Conservation (phyloP, 2,113 vertebrate genomes). For the Climacteris rufus region DNA sequence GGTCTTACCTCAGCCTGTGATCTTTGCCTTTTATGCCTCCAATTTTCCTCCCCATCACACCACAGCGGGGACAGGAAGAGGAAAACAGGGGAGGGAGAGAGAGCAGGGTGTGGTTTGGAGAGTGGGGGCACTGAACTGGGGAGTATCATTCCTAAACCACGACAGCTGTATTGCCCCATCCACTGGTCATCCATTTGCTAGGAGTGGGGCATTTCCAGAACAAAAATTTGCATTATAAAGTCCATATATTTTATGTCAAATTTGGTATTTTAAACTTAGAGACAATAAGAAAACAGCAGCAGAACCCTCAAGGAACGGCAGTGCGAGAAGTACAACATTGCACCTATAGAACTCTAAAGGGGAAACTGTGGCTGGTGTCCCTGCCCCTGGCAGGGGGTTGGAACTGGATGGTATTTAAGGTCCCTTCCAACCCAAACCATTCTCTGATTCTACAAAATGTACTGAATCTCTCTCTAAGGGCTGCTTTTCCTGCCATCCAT, state of each 20-base stretch:
- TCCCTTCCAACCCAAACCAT: neutral
- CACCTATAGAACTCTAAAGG: neutral
- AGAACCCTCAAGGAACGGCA: accelerated
- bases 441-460: neutral
- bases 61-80: neutral
- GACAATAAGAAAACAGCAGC: neutral
- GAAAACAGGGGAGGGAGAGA: neutral
- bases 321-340: neutral
- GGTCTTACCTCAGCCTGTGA: accelerated
- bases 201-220: neutral
- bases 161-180: neutral
- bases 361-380: neutral
- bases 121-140: accelerated
- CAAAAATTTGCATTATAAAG: neutral
- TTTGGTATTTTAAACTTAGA: neutral
- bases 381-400: neutral
- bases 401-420: neutral
- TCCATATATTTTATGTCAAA: accelerated
- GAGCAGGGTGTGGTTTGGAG: accelerated
- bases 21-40: neutral
- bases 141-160: neutral
- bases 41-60: neutral
- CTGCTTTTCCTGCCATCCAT: neutral
- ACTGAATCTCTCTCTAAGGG: neutral
- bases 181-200: neutral